Evolutionary conservation across 2,888 invertebrate genomes (phyloP).

Genomic region (Scaeva pyrastri): DNA sequence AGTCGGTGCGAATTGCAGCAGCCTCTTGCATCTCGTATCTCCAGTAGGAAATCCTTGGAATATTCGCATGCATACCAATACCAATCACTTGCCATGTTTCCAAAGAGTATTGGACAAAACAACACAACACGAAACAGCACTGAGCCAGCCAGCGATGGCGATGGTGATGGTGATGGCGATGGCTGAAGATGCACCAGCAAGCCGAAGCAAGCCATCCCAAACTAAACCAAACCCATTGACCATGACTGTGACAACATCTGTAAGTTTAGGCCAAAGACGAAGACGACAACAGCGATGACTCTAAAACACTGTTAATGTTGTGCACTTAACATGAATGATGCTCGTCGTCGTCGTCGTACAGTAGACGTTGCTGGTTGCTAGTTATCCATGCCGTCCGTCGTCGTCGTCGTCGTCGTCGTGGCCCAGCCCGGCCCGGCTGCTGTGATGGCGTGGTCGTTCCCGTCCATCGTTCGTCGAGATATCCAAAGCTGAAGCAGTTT

Average conservation of each 20-base stretch:
- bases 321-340: constrained; percentile 75
- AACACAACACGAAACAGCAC: too few species aligned
- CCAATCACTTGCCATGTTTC: constrained; percentile 53
- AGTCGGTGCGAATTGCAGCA: not conserved
- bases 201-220: not conserved
- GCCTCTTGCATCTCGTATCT: constrained; percentile 33
- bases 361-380: too few species aligned
- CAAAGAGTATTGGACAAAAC: constrained; percentile 34
- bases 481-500: constrained; percentile 10
- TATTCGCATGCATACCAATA: constrained; percentile 71
- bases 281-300: constrained; percentile 59
- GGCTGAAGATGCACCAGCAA: not conserved
- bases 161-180: too few species aligned
- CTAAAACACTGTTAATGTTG: constrained; percentile 74
- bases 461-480: constrained; percentile 6
- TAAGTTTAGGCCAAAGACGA: constrained; percentile 65
- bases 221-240: constrained; percentile 58
- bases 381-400: too few species aligned
- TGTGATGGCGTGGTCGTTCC: constrained; percentile 15
- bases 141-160: too few species aligned
- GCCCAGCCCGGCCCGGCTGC: not conserved
- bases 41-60: constrained; percentile 68
- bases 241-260: constrained; percentile 74
- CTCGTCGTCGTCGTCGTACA: constrained; percentile 38
- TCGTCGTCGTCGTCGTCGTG: not conserved